Conservation (phyloP, 2,888 invertebrate species). For the Zonitis immaculata region DNA sequence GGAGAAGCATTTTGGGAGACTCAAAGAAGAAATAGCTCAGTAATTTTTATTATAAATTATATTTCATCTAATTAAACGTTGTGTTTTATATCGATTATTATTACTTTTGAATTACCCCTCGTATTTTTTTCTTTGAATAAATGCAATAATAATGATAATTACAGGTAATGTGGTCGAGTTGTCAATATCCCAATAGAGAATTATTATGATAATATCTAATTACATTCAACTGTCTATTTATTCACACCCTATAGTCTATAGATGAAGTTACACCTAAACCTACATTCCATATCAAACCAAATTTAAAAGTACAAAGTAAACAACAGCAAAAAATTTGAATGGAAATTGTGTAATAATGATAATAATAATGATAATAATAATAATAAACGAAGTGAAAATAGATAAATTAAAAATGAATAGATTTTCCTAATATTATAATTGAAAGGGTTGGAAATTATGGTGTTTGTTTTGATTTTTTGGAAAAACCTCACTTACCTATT, state of each 20-base stretch:
- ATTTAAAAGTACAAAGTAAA: too few species aligned
- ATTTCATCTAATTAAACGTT: too few species aligned
- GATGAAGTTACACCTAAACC: slow-evolving; percentile 1
- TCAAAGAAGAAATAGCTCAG: too few species aligned
- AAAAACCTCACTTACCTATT: not conserved
- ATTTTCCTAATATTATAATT: too few species aligned
- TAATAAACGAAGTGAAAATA: not conserved
- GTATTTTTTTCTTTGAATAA: too few species aligned
- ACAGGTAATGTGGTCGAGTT: not conserved
- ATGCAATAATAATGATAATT: not conserved
- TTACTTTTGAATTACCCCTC: too few species aligned
- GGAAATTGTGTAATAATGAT: not conserved
- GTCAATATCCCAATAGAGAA: not conserved
- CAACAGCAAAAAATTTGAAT: not conserved
- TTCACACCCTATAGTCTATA: not conserved
- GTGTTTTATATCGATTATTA: too few species aligned
- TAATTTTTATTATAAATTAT: too few species aligned
- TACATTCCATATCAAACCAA: not conserved
- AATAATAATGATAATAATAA: not conserved
- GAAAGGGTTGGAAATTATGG: not conserved
- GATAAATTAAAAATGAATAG: too few species aligned
- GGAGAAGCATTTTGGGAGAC: too few species aligned
- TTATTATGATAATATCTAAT: not conserved
- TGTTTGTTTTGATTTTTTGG: too few species aligned
- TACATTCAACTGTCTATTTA: not conserved